A percentile compares a stretch with the other conserved stretches of the same genome.
phyloP scores from a whole-genome alignment of 2,113 vertebrate species.

The Pterocles gutturalis region DNA sequence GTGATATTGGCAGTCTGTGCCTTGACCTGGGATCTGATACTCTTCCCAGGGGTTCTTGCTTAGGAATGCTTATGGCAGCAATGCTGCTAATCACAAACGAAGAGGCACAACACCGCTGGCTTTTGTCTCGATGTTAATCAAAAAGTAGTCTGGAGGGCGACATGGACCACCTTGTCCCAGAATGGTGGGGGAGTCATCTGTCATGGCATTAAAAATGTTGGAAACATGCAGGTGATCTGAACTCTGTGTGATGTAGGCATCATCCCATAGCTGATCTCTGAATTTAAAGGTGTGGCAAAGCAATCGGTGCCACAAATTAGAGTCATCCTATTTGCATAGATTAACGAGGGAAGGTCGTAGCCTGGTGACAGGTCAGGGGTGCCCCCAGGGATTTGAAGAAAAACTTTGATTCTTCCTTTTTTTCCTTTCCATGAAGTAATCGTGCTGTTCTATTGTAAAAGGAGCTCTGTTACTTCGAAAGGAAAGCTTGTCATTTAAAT shows the following conservation, averaged over 20 bases:
- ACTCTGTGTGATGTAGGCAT: slow-evolving; percentile 70
- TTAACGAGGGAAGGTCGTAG: slow-evolving; percentile 78
- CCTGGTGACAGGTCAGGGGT: slow-evolving; percentile 78
- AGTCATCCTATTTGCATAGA: slow-evolving; percentile 82
- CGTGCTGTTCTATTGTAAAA: slow-evolving; percentile 84
- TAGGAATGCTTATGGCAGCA: slow-evolving; percentile 75
- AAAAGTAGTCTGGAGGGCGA: slow-evolving; percentile 71
- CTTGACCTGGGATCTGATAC: slow-evolving; percentile 75
- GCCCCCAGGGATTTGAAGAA: slow-evolving; percentile 77
- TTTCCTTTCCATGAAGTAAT: slow-evolving; percentile 70
- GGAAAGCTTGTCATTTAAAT: slow-evolving; percentile 85
- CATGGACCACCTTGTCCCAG: slow-evolving; percentile 62
- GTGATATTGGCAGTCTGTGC: slow-evolving; percentile 72
- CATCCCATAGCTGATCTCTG: slow-evolving; percentile 62
- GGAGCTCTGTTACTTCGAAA: slow-evolving; percentile 80
- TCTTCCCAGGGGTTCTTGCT: slow-evolving; percentile 66
- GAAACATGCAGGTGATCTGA: slow-evolving; percentile 69
- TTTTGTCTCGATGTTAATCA: slow-evolving; percentile 82
- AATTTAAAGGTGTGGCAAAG: slow-evolving; percentile 80
- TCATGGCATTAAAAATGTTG: slow-evolving; percentile 66
- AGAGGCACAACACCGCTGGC: slow-evolving; percentile 74
- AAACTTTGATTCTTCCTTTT: slow-evolving; percentile 83
- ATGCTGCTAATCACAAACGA: slow-evolving; percentile 74
- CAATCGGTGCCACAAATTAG: slow-evolving; percentile 77
- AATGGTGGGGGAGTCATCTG: slow-evolving; percentile 69